Percentiles rank a stretch among this genome's conserved stretches.
Conservation (phyloP, 1,140 invertebrate species). For the Heliconius congener region DNA sequence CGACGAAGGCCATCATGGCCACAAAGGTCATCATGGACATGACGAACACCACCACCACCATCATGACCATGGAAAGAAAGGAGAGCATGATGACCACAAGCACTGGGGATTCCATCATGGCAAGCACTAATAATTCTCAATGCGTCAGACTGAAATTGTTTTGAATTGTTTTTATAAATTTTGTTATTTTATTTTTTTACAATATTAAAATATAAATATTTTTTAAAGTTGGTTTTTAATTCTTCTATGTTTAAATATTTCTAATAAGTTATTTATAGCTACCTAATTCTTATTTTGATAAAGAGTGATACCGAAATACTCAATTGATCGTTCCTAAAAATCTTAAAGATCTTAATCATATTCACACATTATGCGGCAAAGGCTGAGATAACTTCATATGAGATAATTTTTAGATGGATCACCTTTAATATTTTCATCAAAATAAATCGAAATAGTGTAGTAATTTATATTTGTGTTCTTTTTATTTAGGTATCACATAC, state of each 20-base stretch:
- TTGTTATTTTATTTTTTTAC: slow-evolving; percentile 65
- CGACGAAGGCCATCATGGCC: slow-evolving; percentile 82
- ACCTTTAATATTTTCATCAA: too few species aligned
- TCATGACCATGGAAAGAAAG: slow-evolving; percentile 85
- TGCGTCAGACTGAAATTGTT: slow-evolving; percentile 39
- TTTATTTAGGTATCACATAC: too few species aligned
- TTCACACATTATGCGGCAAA: too few species aligned
- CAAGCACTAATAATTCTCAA: slow-evolving; percentile 54
- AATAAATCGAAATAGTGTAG: too few species aligned
- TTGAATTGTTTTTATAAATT: slow-evolving; percentile 47
- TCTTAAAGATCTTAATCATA: too few species aligned
- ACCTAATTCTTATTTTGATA: too few species aligned
- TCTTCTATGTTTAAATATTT: neutral
- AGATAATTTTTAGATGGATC: too few species aligned
- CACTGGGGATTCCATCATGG: slow-evolving; percentile 82
- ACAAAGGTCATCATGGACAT: slow-evolving; percentile 85
- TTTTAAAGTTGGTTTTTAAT: neutral
- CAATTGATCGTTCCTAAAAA: too few species aligned
- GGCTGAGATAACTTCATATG: too few species aligned
- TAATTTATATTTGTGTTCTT: too few species aligned
- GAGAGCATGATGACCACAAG: slow-evolving; percentile 84
- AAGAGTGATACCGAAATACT: too few species aligned
- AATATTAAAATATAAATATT: slow-evolving; percentile 49
- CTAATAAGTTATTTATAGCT: too few species aligned
- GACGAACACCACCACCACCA: slow-evolving; percentile 85